phyloP scores from a whole-genome alignment of 1,140 invertebrate genomes.

The Drosophila nasuta region DNA sequence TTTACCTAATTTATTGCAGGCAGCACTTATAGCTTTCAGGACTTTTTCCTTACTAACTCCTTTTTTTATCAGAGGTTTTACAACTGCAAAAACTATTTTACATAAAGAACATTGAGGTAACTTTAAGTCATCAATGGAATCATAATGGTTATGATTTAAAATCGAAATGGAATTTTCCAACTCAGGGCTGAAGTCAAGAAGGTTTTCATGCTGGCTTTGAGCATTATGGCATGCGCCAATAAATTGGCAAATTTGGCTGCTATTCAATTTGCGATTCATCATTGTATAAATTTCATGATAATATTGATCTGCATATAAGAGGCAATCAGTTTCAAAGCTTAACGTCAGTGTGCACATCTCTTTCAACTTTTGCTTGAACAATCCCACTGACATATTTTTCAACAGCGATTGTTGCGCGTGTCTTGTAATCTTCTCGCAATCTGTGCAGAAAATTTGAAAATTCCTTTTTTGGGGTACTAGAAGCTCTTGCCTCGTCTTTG shows the following conservation, averaged over 20 bases:
- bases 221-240: conserved; percentile 88
- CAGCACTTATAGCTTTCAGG: conserved; percentile 1
- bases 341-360: conserved; percentile 91
- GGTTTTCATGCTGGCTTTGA: conserved; percentile 50
- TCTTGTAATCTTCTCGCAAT: conserved; percentile 3
- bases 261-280: conserved; percentile 88
- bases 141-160: background rate
- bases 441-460: background rate
- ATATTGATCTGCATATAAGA: conserved; percentile 90
- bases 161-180: background rate
- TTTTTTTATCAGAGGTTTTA: conserved; percentile 1
- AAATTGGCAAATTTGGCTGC: conserved; percentile 88
- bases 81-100: conserved; percentile 5
- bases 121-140: conserved; percentile 86
- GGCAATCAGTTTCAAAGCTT: conserved; percentile 87
- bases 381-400: background rate
- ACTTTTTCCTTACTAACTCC: conserved; percentile 4
- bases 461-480: background rate
- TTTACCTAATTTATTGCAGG: conserved; percentile 18
- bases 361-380: conserved; percentile 90
- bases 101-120: conserved; percentile 8
- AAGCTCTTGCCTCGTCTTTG: background rate
- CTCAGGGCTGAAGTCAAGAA: no score
- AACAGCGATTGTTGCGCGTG: background rate
- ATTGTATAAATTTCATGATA: conserved; percentile 89